phyloP scores from a whole-genome alignment of 2,797 vertebrate genomes.

The Clangula hyemalis region DNA sequence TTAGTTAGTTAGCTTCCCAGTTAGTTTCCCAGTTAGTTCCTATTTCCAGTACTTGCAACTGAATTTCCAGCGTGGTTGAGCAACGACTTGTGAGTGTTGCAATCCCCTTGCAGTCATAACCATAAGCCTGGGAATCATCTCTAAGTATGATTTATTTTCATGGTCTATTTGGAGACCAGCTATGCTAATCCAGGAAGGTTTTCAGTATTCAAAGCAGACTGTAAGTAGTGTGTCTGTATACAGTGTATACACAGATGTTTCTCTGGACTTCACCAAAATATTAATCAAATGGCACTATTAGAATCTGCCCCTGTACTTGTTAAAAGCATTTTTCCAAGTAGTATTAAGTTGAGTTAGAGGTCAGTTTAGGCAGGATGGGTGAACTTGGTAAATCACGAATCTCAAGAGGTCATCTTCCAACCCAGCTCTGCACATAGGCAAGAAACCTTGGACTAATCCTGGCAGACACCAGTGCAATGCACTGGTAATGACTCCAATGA shows the following conservation, averaged over 20 bases:
- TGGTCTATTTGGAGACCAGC: background rate
- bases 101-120: background rate
- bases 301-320: background rate
- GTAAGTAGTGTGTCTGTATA: accelerated
- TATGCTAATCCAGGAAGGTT: background rate
- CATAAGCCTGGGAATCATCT: background rate
- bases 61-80: background rate
- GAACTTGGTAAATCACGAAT: background rate
- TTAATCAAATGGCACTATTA: background rate
- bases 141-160: background rate
- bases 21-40: background rate
- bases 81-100: background rate
- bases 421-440: background rate
- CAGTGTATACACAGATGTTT: background rate
- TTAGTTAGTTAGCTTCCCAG: background rate
- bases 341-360: background rate
- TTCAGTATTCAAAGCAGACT: background rate
- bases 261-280: background rate
- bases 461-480: background rate
- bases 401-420: background rate
- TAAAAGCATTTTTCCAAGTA: background rate
- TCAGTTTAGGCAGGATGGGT: background rate
- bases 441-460: background rate
- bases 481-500: background rate
- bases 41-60: background rate